Conservation (phyloP, 2,888 invertebrate species). For the Troides oblongomaculatus region DNA sequence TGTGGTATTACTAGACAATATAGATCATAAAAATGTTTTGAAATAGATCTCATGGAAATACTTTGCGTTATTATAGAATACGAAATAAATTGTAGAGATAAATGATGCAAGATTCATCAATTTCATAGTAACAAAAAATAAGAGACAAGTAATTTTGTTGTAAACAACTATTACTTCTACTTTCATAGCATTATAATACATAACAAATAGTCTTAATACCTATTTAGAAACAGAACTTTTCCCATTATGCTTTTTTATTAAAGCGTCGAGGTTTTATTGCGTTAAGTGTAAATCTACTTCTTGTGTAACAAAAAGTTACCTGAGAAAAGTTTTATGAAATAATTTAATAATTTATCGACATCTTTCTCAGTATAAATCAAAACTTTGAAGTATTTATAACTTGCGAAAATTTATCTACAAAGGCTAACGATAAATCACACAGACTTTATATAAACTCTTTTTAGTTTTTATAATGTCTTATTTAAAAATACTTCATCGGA, state of each 20-base stretch:
- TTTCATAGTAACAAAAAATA: background rate
- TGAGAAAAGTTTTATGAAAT: background rate
- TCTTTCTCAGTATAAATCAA: constrained; percentile 3
- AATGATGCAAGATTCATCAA: no score
- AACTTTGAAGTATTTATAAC: constrained; percentile 18
- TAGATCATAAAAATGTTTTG: no score
- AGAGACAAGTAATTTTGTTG: background rate
- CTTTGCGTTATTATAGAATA: no score
- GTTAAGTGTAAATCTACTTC: background rate
- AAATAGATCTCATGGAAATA: no score
- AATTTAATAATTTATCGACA: constrained; percentile 10
- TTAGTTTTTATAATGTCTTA: background rate
- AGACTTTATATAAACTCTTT: background rate
- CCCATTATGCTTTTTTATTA: background rate
- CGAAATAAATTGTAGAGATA: no score
- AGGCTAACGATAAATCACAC: background rate
- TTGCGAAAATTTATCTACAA: background rate
- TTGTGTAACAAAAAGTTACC: constrained; percentile 2
- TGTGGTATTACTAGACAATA: no score
- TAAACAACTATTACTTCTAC: background rate
- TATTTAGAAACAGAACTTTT: background rate
- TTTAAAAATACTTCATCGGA: background rate
- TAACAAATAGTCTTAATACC: constrained; percentile 1
- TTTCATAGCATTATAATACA: background rate
- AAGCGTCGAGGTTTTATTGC: background rate